Evolutionary conservation across 2,797 vertebrate species (phyloP).

Genomic region (Poecilia velifera): DNA sequence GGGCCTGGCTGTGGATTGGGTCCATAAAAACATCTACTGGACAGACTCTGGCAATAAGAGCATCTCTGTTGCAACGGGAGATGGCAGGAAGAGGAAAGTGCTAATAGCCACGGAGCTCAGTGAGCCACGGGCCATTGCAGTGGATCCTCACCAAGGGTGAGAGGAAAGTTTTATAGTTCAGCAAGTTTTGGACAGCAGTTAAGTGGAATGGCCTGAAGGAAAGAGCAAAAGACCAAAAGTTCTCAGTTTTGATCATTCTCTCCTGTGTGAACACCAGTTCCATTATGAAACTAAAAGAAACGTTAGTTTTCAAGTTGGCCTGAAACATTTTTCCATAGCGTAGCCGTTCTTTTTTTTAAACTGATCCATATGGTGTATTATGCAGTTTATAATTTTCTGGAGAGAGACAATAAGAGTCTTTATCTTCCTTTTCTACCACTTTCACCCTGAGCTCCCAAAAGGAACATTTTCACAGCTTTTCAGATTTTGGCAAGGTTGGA

Average conservation of each 20-base stretch:
- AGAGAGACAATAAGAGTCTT: constrained; percentile 8
- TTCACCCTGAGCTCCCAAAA: constrained; percentile 38
- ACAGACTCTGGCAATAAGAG: constrained; percentile 97
- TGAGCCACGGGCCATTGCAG: constrained; percentile 93
- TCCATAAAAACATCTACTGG: constrained; percentile 99
- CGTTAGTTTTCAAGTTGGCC: not conserved
- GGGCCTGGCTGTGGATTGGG: constrained; percentile 96
- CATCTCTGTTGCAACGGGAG: constrained; percentile 92
- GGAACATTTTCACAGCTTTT: constrained; percentile 46
- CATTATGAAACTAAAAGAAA: not conserved
- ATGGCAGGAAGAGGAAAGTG: constrained; percentile 90
- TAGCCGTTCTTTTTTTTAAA: not conserved
- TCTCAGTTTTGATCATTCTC: not conserved
- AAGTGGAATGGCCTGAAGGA: not conserved
- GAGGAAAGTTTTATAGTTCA: constrained; percentile 31
- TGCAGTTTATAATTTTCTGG: constrained; percentile 24
- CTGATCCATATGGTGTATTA: not conserved
- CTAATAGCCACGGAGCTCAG: constrained; percentile 89
- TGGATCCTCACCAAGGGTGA: constrained; percentile 94
- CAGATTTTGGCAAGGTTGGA: constrained; percentile 56
- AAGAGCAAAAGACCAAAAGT: not conserved
- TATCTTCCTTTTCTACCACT: constrained; percentile 13
- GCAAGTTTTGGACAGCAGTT: constrained; percentile 6
- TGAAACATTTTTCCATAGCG: constrained; percentile 12
- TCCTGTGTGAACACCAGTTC: constrained; percentile 3